Percentiles rank a stretch among this genome's conserved stretches.
These are phyloP conservation scores for Odocoileus hemionus DNA, from an alignment of 2,113 vertebrate genomes.

Conservation along the genomic window DNA sequence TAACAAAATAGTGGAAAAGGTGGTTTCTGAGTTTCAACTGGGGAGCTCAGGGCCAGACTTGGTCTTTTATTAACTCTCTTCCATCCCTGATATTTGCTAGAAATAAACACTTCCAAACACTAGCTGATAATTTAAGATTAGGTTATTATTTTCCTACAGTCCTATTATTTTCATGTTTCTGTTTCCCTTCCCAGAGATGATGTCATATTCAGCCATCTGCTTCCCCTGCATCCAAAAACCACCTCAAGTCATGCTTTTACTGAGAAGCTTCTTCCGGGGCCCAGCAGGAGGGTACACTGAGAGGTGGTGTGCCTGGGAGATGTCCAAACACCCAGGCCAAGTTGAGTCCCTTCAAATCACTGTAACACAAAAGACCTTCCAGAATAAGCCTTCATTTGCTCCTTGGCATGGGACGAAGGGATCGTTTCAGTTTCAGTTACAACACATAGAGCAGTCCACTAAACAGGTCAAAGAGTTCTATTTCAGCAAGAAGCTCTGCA, in stretches of 20 bases:
- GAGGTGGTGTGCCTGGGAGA: neutral
- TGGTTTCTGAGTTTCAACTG: neutral
- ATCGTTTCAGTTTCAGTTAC: neutral
- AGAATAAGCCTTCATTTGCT: neutral
- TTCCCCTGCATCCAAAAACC: constrained; percentile 42
- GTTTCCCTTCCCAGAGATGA: constrained; percentile 50
- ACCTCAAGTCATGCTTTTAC: constrained; percentile 30
- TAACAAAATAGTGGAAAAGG: neutral
- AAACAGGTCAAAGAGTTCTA: neutral
- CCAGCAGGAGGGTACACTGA: neutral
- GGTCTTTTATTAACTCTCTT: neutral
- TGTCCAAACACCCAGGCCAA: neutral
- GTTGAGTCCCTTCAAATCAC: constrained; percentile 42
- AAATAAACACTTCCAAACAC: neutral
- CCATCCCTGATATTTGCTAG: neutral
- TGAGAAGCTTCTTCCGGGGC: constrained; percentile 33
- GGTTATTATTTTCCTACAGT: constrained; percentile 15
- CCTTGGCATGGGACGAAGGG: neutral
- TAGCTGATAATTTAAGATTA: neutral
- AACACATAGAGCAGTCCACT: neutral
- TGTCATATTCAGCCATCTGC: constrained; percentile 67
- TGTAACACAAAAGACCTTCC: neutral
- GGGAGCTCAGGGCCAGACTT: neutral
- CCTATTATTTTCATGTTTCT: constrained; percentile 40
- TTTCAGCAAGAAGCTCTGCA: neutral